Percentiles rank a stretch among this genome's conserved stretches.
Conservation (phyloP, 2,113 vertebrate species). For the Callipepla squamata region DNA sequence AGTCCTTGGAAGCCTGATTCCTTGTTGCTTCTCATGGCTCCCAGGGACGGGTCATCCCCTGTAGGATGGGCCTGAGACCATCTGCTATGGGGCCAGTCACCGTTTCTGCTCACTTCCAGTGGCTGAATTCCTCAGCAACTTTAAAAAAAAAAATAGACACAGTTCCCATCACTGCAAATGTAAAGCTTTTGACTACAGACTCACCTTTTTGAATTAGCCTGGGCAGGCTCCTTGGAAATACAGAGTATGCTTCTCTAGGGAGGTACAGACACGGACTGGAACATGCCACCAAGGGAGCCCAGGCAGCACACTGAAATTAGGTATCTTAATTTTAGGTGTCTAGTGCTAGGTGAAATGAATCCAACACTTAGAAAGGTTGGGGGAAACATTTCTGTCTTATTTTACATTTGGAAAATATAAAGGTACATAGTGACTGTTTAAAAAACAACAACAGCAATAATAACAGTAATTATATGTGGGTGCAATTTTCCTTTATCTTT, state of each 20-base stretch:
- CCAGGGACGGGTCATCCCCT: background rate
- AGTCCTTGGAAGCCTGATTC: background rate
- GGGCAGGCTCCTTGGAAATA: background rate
- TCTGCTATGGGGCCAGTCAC: background rate
- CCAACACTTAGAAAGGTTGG: background rate
- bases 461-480: slow-evolving; percentile 27
- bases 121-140: background rate
- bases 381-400: background rate
- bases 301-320: background rate
- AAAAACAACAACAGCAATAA: background rate
- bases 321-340: background rate
- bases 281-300: background rate
- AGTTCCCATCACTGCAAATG: background rate
- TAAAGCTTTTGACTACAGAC: background rate
- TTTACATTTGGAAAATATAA: slow-evolving; percentile 14
- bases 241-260: background rate
- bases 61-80: background rate
- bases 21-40: background rate
- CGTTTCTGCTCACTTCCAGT: background rate
- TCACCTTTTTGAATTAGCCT: background rate
- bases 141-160: background rate
- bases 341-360: background rate
- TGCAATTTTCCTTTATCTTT: slow-evolving; percentile 17
- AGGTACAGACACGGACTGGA: background rate
- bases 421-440: background rate